Evolutionary conservation across 2,888 invertebrate genomes (phyloP).

Genomic region (Physocephala rufipes): DNA sequence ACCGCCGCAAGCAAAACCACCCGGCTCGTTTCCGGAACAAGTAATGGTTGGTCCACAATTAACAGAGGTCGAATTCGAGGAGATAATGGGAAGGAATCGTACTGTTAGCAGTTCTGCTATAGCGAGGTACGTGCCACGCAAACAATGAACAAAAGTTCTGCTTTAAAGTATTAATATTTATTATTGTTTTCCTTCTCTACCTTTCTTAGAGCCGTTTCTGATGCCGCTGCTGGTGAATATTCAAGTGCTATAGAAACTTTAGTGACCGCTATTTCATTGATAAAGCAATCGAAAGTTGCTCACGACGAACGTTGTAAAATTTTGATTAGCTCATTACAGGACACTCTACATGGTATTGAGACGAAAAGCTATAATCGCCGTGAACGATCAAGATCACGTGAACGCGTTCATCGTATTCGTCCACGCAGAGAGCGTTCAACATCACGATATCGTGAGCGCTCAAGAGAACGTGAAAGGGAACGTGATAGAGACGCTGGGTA

Average conservation of each 20-base stretch:
- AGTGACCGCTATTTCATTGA: conserved; percentile 97
- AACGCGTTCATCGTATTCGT: conserved; percentile 66
- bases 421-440: conserved; percentile 66
- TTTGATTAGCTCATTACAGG: conserved; percentile 93
- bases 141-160: too few species aligned
- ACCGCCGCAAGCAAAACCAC: conserved; percentile 63
- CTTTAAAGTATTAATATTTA: too few species aligned
- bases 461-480: conserved; percentile 75
- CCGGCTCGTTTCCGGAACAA: conserved; percentile 62
- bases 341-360: conserved; percentile 96
- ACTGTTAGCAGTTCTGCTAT: conserved; percentile 98
- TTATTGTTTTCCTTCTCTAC: too few species aligned
- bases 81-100: conserved; percentile 95
- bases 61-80: conserved; percentile 96
- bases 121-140: conserved; percentile 66
- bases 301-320: conserved; percentile 97
- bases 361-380: conserved; percentile 92
- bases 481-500: conserved; percentile 69
- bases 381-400: conserved; percentile 69
- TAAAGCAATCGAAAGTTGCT: conserved; percentile 91
- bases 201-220: conserved; percentile 84
- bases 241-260: conserved; percentile 98
- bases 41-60: conserved; percentile 72
- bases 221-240: conserved; percentile 97
- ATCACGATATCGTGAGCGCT: conserved; percentile 76